phyloP scores from a whole-genome alignment of 2,888 invertebrate genomes.

The Tipula helvola region DNA sequence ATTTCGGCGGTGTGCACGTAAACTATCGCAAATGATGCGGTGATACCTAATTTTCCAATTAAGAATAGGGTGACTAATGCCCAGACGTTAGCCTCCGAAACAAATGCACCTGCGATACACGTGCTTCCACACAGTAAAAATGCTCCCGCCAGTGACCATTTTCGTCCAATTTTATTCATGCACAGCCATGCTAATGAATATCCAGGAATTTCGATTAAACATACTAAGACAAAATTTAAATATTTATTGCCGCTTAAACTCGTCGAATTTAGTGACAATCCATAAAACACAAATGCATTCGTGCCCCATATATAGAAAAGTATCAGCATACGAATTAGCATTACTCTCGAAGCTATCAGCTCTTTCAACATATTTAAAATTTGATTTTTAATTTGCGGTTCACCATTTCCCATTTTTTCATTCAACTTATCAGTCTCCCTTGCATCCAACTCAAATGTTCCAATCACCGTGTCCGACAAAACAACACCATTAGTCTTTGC shows the following conservation, averaged over 20 bases:
- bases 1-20: constrained; percentile 44
- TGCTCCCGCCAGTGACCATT: constrained; percentile 39
- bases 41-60: constrained; percentile 49
- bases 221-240: constrained; percentile 49
- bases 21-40: constrained; percentile 47
- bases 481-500: constrained; percentile 42
- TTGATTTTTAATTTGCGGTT: constrained; percentile 22
- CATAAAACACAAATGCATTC: constrained; percentile 56
- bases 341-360: constrained; percentile 35
- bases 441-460: constrained; percentile 29
- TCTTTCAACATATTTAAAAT: constrained; percentile 35
- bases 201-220: constrained; percentile 47
- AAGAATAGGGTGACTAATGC: constrained; percentile 43
- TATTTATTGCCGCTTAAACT: constrained; percentile 54
- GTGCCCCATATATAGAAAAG: constrained; percentile 44
- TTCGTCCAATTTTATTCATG: constrained; percentile 40
- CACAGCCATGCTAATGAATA: constrained; percentile 39
- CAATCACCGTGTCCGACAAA: constrained; percentile 35
- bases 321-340: constrained; percentile 36
- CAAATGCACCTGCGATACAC: constrained; percentile 41
- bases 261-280: constrained; percentile 52
- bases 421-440: constrained; percentile 14
- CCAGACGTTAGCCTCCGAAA: constrained; percentile 41
- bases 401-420: constrained; percentile 10
- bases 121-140: constrained; percentile 40